Base-by-base conservation (phyloP, 1,140 invertebrate species). In the Apis mellifera region DNA sequence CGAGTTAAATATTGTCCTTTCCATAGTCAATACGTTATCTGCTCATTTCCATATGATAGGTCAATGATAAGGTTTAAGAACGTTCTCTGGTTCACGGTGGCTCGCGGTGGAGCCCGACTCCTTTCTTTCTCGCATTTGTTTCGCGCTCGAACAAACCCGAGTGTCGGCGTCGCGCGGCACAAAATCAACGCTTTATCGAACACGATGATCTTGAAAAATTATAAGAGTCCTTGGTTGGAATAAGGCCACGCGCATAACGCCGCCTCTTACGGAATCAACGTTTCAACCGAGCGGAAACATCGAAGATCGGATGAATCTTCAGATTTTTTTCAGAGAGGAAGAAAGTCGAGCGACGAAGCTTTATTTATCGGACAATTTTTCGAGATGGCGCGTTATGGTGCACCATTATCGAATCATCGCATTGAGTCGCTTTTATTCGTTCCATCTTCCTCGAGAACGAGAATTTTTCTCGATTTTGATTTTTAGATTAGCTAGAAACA, bases 101-200 rank as follows among this genome's bases (percentile, higher is more conserved):
- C 55, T 13, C 55, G 32, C 42, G 15, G 21, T 13, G 15, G 57
- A 66, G n/a, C 85, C 87, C 79, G 84, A 84, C 81, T 88, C 54
- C 86, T 77, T 88, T 88, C 79, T 82, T 42, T 85, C n/a, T 83
- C 60, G 59, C 79, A 59, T 75, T 83, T 77, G 76, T 48, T 86
- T 79, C 84, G 76, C 84, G 82, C 72, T 89, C 78, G 68, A 89
- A 78, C 78, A 89, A 83, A 66, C 68, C 9, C 68, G 77, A 52
- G 26, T 55, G 70, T 50, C 50, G 42, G 57, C 72, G 71, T 78
- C 84, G 66, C 15, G 32, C 76, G 70, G 70, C 55, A 84, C 81
- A 86, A 88, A 88, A 86, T 86, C 78, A 64, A 70, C 32, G 70
- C 70, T 79, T 54, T 88, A 89, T 89, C 87, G 72, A 48, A 21